phyloP scores from a whole-genome alignment of 2,113 vertebrate genomes.

The Melanocharis versteri region DNA sequence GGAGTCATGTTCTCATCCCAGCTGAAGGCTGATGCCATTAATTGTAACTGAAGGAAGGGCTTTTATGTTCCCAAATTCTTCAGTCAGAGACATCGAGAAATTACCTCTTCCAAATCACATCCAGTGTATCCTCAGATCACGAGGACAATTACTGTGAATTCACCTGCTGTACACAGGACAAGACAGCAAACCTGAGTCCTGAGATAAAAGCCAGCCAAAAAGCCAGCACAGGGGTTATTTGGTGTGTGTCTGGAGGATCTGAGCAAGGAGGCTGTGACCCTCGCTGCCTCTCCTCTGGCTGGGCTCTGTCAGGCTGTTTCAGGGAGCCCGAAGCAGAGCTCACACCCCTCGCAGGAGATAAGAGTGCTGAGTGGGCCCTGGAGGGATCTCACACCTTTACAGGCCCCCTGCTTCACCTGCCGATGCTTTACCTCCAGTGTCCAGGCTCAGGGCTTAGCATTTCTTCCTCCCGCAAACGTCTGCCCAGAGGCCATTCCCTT shows the following conservation, averaged over 20 bases:
- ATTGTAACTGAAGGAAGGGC: not conserved
- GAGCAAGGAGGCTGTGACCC: not conserved
- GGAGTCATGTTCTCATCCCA: not conserved
- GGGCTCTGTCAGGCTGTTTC: not conserved
- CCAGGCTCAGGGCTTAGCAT: not conserved
- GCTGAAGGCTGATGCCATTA: not conserved
- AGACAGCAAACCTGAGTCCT: not conserved
- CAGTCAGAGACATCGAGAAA: not conserved
- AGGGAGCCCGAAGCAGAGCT: not conserved
- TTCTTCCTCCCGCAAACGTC: not conserved
- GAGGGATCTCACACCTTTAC: not conserved
- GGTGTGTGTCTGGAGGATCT: not conserved
- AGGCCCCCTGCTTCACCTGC: not conserved
- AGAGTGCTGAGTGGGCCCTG: not conserved
- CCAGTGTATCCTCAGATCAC: not conserved
- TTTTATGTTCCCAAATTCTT: not conserved
- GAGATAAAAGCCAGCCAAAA: not conserved
- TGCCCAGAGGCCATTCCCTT: not conserved
- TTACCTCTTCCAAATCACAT: not conserved
- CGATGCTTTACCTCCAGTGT: not conserved
- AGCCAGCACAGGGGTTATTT: fast-evolving
- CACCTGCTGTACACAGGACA: not conserved
- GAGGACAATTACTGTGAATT: not conserved
- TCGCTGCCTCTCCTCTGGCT: not conserved
- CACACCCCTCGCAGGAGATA: not conserved